Conservation (phyloP, 2,113 vertebrate species). For the Cromileptes altivelis region DNA sequence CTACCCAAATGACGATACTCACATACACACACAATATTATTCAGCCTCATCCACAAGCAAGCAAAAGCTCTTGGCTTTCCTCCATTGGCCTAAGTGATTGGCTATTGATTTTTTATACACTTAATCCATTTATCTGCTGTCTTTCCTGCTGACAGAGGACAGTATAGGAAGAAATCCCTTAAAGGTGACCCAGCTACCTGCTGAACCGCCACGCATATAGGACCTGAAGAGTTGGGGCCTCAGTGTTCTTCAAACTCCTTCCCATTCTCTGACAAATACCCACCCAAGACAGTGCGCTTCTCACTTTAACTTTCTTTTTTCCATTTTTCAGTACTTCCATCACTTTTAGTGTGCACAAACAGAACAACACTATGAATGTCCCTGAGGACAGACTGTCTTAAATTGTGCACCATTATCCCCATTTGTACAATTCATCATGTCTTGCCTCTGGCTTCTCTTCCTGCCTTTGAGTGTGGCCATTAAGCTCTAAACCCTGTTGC, state of each 20-base stretch:
- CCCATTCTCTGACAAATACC: neutral
- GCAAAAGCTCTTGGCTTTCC: constrained; percentile 54
- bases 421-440: too few relatives aligned
- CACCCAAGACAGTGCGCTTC: neutral
- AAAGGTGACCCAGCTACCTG: constrained; percentile 76
- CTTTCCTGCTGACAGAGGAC: constrained; percentile 58
- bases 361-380: too few relatives aligned
- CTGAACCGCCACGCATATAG: neutral
- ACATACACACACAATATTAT: constrained; percentile 33
- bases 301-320: too few relatives aligned
- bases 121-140: constrained; percentile 84
- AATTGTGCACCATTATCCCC: too few relatives aligned
- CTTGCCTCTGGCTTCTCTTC: too few relatives aligned
- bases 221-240: neutral
- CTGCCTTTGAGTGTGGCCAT: too few relatives aligned
- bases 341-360: too few relatives aligned
- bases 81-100: constrained; percentile 82
- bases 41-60: constrained; percentile 41
- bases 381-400: too few relatives aligned
- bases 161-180: constrained; percentile 36
- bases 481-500: too few relatives aligned
- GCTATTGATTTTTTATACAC: constrained; percentile 81
- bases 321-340: too few relatives aligned
- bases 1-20: constrained; percentile 38
- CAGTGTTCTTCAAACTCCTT: neutral